Evolutionary conservation across 2,797 vertebrate genomes (phyloP), one percentile per base, ranked within the genome.

Genomic region (Glossophaga mutica): DNA sequence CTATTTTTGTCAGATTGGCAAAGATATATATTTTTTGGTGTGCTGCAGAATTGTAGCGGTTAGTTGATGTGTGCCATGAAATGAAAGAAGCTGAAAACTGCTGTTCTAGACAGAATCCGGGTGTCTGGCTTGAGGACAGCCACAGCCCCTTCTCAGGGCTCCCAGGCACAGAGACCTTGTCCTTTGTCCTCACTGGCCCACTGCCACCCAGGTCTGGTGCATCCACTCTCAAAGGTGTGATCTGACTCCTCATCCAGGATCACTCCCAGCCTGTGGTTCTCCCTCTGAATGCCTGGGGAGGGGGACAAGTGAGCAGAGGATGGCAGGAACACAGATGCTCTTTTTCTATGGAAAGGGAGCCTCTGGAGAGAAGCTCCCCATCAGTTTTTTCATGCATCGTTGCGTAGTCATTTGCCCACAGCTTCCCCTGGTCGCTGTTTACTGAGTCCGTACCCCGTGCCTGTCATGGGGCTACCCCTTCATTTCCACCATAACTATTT

Each of bases 181-280:
- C 48, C 74, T 65, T 0, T 10, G 59, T 55, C 73, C 29, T 2
- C 12, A 6, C 0, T 2, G 12, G 8, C 2, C 4, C 16, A 1
- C 12, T 4, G 22, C 15, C n/a, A 10, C 42, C 65, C 7, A 11
- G 8, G 14, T 34, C 46, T 22, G 59, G n/a, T 0, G 0, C 1
- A 10, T 4, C 42, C 34, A 1, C 68, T 18, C 62, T 39, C 44
- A 0, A 2, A 3, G 8, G 21, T 21, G 22, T 8, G 12, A 11
- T 42, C 34, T 42, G n/a, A 29, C 32, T 39, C 19, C 78, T 62
- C 0, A 0, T 26, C 29, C 39, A 22, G 76, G 73, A 5, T 24
- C 91, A 65, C 77, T 0, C 7, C 44, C 29, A 1, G 26, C 37
- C n/a, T 50, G 50, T 2, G 4, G n/a, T 22, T 77, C n/a, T 68